A percentile compares a stretch with the other conserved stretches of the same genome.
These are phyloP conservation scores for Lingula anatina DNA, from an alignment of 2,888 invertebrate species.

Conservation along the genomic window DNA sequence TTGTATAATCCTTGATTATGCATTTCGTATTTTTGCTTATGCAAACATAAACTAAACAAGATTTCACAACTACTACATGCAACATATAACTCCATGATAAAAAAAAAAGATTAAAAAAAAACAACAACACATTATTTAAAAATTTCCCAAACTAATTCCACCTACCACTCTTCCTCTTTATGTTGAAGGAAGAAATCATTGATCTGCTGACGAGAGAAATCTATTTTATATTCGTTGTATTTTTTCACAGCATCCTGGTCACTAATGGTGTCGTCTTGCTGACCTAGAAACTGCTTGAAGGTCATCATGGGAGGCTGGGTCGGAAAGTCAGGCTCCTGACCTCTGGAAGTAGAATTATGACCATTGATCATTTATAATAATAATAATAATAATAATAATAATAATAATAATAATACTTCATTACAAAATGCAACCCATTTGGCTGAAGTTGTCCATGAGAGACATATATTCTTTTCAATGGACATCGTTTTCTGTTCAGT, in stretches of 20 bases:
- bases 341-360: background rate
- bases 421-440: too few species aligned
- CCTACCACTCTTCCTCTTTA: conserved; percentile 99
- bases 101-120: too few species aligned
- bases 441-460: too few species aligned
- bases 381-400: too few species aligned
- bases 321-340: conserved; percentile 54
- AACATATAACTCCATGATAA: background rate
- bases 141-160: background rate
- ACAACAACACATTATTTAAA: background rate
- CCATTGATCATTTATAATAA: too few species aligned
- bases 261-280: conserved; percentile 89
- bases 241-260: conserved; percentile 95
- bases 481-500: too few species aligned
- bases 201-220: conserved; percentile 91
- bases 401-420: too few species aligned
- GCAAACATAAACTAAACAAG: background rate
- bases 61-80: background rate
- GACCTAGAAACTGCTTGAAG: conserved; percentile 91
- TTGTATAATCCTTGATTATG: too few species aligned
- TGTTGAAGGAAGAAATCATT: conserved; percentile 98
- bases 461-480: too few species aligned
- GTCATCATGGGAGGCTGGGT: conserved; percentile 95
- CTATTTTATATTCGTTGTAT: conserved; percentile 97
- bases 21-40: background rate